These are phyloP conservation scores for Drosophila borealis DNA, from an alignment of 2,888 invertebrate genomes.

Conservation along the genomic window DNA sequence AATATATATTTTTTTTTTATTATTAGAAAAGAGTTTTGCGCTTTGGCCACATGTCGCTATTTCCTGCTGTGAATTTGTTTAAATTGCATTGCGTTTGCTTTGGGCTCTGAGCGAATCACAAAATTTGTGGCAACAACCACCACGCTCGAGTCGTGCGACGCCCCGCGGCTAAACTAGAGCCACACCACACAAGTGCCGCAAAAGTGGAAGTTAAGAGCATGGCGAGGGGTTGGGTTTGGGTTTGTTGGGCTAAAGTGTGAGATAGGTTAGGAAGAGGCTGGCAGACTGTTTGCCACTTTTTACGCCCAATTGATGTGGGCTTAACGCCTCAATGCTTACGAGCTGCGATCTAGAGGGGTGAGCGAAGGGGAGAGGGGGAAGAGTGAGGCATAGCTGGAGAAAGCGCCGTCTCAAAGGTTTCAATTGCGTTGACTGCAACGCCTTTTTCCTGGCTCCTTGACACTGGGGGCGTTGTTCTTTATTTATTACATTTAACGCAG, in stretches of 20 bases:
- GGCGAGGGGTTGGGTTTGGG: background rate
- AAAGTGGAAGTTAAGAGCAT: slow-evolving; percentile 52
- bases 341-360: slow-evolving; percentile 10
- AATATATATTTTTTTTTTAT: slow-evolving; percentile 1
- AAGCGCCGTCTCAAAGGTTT: slow-evolving; percentile 60
- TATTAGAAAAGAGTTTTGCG: slow-evolving; percentile 49
- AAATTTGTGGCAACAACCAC: slow-evolving; percentile 61
- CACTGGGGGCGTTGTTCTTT: slow-evolving; percentile 64
- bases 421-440: slow-evolving; percentile 72
- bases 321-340: slow-evolving; percentile 80
- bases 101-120: slow-evolving; percentile 58
- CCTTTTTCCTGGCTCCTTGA: slow-evolving; percentile 76
- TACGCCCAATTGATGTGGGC: slow-evolving; percentile 82
- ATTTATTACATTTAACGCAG: slow-evolving; percentile 14
- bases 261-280: slow-evolving; percentile 16
- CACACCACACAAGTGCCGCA: slow-evolving; percentile 64
- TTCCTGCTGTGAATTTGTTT: slow-evolving; percentile 80
- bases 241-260: slow-evolving; percentile 13
- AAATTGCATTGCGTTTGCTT: slow-evolving; percentile 67
- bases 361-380: background rate
- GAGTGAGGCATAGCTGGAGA: background rate
- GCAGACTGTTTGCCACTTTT: slow-evolving; percentile 52
- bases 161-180: slow-evolving; percentile 49
- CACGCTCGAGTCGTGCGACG: slow-evolving; percentile 43
- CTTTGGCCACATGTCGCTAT: slow-evolving; percentile 38